Evolutionary conservation across 2,888 invertebrate species (phyloP), one percentile per base, ranked within the genome.

Genomic region (Autographa pulchrina): DNA sequence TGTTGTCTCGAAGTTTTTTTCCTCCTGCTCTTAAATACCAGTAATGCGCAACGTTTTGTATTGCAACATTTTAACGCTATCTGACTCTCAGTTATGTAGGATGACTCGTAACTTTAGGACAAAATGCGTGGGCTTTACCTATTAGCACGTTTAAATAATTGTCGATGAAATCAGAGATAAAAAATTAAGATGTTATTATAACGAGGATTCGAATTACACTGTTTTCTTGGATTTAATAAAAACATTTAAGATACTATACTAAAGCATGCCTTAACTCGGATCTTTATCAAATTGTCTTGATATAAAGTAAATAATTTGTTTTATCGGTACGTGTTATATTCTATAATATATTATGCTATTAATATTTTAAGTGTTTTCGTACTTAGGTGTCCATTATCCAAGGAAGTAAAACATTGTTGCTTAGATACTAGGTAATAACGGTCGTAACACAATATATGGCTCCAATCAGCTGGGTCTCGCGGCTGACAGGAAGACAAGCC

Each of bases 1-100:
- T 88, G 85, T 85, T 82, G 84, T 84, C 83, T 82, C 79, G 62
- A 76, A 59, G 72, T 74, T 80, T 75, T 79, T 82, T 88, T 86
- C 68, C 75, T 83, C 71, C 78, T 75, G 75, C 68, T 84, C 72
- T 82, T 85, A 77, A 80, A 80, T 74, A 69, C 70, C 67, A 72
- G 81, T 83, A 83, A 85, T 85, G 86, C 75, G 75, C 76, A 81
- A 72, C 70, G 74, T 77, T 74, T 58, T 78, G 72, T 65, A 78
- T 74, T 67, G 74, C 74, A 77, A 78, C 75, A 78, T 68, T 75
- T 78, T 78, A 78, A 71, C 65, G 74, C 71, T 74, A 70, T 81
- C 76, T 75, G 43, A 65, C 32, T 68, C 70, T 63, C 63, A 64
- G 58, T 69, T 78, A 75, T 73, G 58, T 62, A 62, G 58, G 48